phyloP scores from a whole-genome alignment of 2,113 vertebrate species.

The Anarrhichthys ocellatus region DNA sequence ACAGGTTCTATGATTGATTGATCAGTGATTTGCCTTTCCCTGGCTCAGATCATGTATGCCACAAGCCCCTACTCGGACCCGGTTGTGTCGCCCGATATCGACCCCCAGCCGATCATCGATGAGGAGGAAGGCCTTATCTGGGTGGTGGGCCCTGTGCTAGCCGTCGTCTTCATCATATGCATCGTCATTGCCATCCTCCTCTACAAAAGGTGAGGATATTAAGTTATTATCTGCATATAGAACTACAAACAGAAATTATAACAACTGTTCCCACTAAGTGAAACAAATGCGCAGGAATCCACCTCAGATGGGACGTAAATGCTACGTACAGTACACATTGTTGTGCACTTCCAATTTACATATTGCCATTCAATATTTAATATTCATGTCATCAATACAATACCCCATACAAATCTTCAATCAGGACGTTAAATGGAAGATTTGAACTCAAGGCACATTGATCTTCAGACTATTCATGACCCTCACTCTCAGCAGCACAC shows the following conservation, averaged over 20 bases:
- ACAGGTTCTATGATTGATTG: not conserved
- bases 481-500: slow-evolving; percentile 6
- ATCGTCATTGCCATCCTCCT: slow-evolving; percentile 99
- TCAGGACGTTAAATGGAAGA: slow-evolving; percentile 19
- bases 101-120: slow-evolving; percentile 97
- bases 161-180: slow-evolving; percentile 99
- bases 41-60: slow-evolving; percentile 93
- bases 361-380: slow-evolving; percentile 1
- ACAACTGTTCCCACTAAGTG: not conserved
- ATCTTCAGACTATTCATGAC: slow-evolving; percentile 39
- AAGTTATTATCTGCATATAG: not conserved
- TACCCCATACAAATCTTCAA: not conserved
- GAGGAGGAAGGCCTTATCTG: slow-evolving; percentile 99
- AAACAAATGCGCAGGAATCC: not conserved
- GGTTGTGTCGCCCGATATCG: slow-evolving; percentile 94
- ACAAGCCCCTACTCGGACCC: slow-evolving; percentile 98
- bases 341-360: slow-evolving; percentile 9
- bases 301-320: not conserved
- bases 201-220: slow-evolving; percentile 93
- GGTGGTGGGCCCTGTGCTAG: slow-evolving; percentile 98
- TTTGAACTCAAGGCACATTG: slow-evolving; percentile 23
- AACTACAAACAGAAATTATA: not conserved
- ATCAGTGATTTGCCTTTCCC: slow-evolving; percentile 39
- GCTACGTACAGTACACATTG: not conserved
- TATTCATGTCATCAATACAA: not conserved